Conservation (phyloP, 2,113 vertebrate genomes). For the Benitochromis conjunctus region DNA sequence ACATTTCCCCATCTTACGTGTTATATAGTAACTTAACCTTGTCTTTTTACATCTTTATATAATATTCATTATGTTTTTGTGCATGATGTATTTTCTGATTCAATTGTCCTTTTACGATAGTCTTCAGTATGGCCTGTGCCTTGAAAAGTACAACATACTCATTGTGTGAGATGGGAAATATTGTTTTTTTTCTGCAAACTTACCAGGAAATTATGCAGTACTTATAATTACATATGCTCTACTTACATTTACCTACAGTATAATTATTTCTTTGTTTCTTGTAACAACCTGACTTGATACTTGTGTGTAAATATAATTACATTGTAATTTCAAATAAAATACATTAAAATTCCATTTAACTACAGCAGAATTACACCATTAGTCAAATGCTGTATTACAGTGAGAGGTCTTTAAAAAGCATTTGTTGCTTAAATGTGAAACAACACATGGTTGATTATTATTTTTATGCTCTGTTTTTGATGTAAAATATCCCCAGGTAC, state of each 20-base stretch:
- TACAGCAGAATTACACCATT: too few species aligned
- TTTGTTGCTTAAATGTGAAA: neutral
- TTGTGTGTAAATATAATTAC: neutral
- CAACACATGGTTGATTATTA: neutral
- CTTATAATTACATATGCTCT: neutral
- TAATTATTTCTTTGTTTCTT: neutral
- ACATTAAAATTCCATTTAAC: neutral
- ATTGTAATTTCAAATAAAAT: neutral
- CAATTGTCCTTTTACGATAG: too few species aligned
- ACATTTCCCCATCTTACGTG: too few species aligned
- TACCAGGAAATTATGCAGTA: neutral
- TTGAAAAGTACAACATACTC: too few species aligned
- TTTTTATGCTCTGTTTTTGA: neutral
- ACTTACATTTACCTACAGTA: neutral
- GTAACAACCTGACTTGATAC: neutral
- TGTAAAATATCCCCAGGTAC: neutral
- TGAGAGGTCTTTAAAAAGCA: neutral
- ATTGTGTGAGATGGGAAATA: too few species aligned
- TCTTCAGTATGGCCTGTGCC: too few species aligned
- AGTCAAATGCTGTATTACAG: too few species aligned
- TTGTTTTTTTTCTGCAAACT: too few species aligned
- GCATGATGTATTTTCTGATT: too few species aligned
- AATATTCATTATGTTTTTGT: too few species aligned
- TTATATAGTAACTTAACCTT: too few species aligned
- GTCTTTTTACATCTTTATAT: too few species aligned